Base-by-base conservation (phyloP, 2,113 vertebrate genomes). In the Gasterosteus aculeatus region DNA sequence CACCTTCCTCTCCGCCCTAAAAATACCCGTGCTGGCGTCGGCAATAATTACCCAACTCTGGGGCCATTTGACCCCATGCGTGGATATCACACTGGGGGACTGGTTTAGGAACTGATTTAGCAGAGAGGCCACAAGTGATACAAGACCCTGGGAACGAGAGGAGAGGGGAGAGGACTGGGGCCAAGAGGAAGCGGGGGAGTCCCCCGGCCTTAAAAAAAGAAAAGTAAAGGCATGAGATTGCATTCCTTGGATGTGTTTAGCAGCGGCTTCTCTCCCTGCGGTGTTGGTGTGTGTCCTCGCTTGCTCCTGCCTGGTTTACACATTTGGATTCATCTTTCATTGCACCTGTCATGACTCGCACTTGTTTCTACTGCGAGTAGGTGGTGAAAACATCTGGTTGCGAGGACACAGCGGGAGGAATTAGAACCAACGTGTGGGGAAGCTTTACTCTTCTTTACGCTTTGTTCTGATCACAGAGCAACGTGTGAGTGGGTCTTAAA, bases 261-360 rank as follows among this genome's bases (percentile, higher is more conserved):
- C 9, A 1, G 35, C 18, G 1, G 31, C 38, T 83, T 29, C 26
- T 80, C 59, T 71, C 14, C 69, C 76, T 3, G 3, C 62, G 77
- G 51, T 81, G 47, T 35, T 33, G 26, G 10, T 47, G 31, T 51
- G 57, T 67, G 57, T 84, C 51, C 71, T 82, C 70, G 64, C 31
- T 60, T 76, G 4, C 44, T 76, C 75, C 76, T 72, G 88, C 72
- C 86, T 92, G 90, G 72, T 87, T 82, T 87, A 81, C 84, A 90
- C 87, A 90, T 87, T 86, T 72, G 63, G 64, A 85, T 73, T 75
- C 10, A 82, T 5, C 77, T 53, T 57, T 76, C 63, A 56, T 75
- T 84, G 57, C 41, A 58, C 47, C 42, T 53, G 31, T 49, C 46
- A 77, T 77, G 72, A 87, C 88, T 77, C 66, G 70, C 18, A 64